Percentiles rank a stretch among this genome's conserved stretches.
These are phyloP conservation scores for Eristalis arbustorum DNA, from an alignment of 2,888 invertebrate species.

Conservation along the genomic window DNA sequence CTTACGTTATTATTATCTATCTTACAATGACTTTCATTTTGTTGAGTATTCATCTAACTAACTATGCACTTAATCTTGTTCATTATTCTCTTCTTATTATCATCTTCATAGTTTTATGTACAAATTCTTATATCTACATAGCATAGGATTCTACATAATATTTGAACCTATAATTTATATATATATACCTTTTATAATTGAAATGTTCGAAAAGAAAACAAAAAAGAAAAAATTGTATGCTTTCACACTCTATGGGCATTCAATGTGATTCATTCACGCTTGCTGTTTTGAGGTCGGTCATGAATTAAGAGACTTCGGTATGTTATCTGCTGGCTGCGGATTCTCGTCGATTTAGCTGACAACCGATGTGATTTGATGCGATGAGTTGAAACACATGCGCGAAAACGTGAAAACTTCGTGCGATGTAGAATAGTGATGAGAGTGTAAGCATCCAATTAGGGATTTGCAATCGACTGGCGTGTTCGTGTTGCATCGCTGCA, in stretches of 20 bases:
- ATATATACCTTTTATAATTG: background rate
- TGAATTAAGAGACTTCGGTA: background rate
- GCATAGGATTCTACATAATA: background rate
- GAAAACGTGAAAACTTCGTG: constrained; percentile 28
- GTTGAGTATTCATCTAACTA: background rate
- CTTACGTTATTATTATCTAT: background rate
- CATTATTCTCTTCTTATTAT: background rate
- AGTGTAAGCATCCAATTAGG: constrained; percentile 75
- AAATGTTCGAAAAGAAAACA: background rate
- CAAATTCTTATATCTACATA: background rate
- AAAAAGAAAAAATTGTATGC: background rate
- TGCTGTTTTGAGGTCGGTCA: constrained; percentile 7
- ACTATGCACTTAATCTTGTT: background rate
- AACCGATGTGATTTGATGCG: constrained; percentile 15
- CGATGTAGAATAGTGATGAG: constrained; percentile 63
- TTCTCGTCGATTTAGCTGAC: constrained; percentile 35
- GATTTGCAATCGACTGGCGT: constrained; percentile 75
- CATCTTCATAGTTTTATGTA: background rate
- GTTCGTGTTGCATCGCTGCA: constrained; percentile 83
- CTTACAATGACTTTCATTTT: background rate
- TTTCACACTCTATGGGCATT: constrained; percentile 23
- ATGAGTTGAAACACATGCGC: background rate
- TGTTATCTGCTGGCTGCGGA: constrained; percentile 53
- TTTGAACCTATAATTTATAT: background rate
- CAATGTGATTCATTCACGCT: constrained; percentile 42